Evolutionary conservation across 2,888 invertebrate genomes (phyloP), one percentile per base, ranked within the genome.

Genomic region (Mesopsocus fuscifrons): DNA sequence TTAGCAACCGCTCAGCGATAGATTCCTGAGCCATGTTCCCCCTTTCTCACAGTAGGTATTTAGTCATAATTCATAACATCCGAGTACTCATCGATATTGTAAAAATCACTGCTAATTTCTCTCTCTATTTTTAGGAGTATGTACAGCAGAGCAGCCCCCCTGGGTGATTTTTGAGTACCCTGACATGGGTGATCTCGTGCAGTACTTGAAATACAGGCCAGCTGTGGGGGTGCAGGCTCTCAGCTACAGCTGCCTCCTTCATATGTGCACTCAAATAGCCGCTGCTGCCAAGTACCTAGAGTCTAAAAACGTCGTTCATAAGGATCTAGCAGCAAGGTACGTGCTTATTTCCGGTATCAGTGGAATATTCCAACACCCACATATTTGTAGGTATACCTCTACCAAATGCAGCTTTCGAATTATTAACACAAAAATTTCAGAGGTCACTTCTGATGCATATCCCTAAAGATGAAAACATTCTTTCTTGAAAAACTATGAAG

Each of bases 251-350:
- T 73, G 72, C 55, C 64, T 80, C 51, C 67, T 80, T 49, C 77
- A 71, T 60, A 75, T 80, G 69, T 74, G 76, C 42, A 69, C 72
- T 43, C 79, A 83, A 61, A 73, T 83, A 55, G 76, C 81, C 34
- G 77, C 78, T 8, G 82, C 78, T 34, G 80, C 82, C 77, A 75
- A 75, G 57, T 83, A 80, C 58, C 65, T 83, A 54, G 82, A 84
- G 64, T 73, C 74, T 16, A 71, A 74, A 57, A 74, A 78, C 60
- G 73, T 81, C 54, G 79, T 80, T 34, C 83, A 83, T 60, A 73
- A 81, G 53, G 81, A 83, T 61, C 62, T 83, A 52, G 81, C 81
- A 32, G 77, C 80, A 15, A 66, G 69, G 69, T 69, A 61, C 56
- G 49, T 48, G 45, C 45, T 47, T 46, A 21, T 26, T 22, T 34